Evolutionary conservation across 2,888 invertebrate genomes (phyloP).

Genomic region (Phanerotoma sp.): DNA sequence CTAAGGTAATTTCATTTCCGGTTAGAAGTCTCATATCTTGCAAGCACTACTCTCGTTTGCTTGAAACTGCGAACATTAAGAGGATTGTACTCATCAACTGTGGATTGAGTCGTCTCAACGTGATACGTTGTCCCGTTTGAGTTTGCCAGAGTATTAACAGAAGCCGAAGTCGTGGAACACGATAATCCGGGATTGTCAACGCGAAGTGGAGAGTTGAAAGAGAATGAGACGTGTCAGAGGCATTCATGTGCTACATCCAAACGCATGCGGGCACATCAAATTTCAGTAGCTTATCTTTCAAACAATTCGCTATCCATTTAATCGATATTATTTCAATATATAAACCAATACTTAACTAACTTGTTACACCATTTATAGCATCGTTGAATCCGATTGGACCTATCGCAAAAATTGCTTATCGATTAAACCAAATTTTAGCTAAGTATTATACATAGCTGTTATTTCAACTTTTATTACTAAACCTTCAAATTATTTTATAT

Average conservation of each 20-base stretch:
- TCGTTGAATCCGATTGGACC: no score
- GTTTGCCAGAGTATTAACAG: slow-evolving; percentile 31
- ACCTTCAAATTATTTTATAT: no score
- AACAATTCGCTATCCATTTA: no score
- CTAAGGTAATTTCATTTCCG: slow-evolving; percentile 13
- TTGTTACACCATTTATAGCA: no score
- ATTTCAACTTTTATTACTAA: no score
- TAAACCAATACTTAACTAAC: no score
- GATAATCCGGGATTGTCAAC: slow-evolving; percentile 33
- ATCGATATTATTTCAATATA: no score
- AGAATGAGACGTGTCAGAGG: not conserved
- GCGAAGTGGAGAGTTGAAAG: not conserved
- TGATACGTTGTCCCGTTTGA: slow-evolving; percentile 30
- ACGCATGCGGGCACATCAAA: not conserved
- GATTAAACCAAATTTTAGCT: no score
- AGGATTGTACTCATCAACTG: slow-evolving; percentile 31
- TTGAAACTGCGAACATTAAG: slow-evolving; percentile 27
- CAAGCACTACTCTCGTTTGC: slow-evolving; percentile 3
- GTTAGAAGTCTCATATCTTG: slow-evolving; percentile 13
- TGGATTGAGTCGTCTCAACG: slow-evolving; percentile 21
- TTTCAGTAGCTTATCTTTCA: no score
- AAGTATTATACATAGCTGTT: no score
- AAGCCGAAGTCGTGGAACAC: slow-evolving; percentile 24
- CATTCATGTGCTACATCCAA: not conserved
- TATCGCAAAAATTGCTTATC: no score